Conservation (phyloP, 2,113 vertebrate genomes). For the Struthidea cinerea region DNA sequence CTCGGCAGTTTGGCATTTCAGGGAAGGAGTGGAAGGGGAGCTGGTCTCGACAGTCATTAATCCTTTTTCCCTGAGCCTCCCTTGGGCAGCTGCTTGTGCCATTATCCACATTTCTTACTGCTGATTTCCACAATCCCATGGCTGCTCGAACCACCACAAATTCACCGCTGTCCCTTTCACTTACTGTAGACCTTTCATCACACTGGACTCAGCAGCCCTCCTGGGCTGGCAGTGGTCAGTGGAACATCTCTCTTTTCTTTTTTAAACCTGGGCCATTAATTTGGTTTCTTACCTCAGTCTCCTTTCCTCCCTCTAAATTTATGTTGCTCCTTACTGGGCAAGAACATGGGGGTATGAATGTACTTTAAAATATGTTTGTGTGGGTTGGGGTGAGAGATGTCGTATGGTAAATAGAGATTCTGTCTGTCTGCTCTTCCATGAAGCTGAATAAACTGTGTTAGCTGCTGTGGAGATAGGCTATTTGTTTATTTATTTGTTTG, state of each 20-base stretch:
- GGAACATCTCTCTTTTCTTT: neutral
- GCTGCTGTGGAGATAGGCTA: neutral
- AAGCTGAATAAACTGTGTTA: neutral
- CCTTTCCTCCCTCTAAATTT: neutral
- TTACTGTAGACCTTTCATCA: constrained; percentile 21
- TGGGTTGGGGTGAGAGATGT: neutral
- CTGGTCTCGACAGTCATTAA: constrained; percentile 63
- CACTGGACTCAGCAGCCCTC: neutral
- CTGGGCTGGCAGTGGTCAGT: constrained; percentile 1
- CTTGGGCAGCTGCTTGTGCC: constrained; percentile 25
- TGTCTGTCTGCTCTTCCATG: neutral
- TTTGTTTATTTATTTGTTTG: constrained; percentile 11
- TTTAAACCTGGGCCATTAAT: neutral
- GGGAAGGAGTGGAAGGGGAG: constrained; percentile 51
- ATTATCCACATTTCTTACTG: constrained; percentile 58
- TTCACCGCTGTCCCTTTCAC: constrained; percentile 14
- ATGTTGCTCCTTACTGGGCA: neutral
- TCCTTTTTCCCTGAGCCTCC: constrained; percentile 56
- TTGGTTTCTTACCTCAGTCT: neutral
- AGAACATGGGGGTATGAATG: neutral
- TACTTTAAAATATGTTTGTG: neutral
- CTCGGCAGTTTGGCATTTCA: constrained; percentile 59
- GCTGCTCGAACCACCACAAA: neutral
- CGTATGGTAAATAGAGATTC: neutral
- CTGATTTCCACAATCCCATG: constrained; percentile 37